Evolutionary conservation across 1,140 invertebrate species (phyloP), one percentile per base, ranked within the genome.

Genomic region (Drosophila burlai): DNA sequence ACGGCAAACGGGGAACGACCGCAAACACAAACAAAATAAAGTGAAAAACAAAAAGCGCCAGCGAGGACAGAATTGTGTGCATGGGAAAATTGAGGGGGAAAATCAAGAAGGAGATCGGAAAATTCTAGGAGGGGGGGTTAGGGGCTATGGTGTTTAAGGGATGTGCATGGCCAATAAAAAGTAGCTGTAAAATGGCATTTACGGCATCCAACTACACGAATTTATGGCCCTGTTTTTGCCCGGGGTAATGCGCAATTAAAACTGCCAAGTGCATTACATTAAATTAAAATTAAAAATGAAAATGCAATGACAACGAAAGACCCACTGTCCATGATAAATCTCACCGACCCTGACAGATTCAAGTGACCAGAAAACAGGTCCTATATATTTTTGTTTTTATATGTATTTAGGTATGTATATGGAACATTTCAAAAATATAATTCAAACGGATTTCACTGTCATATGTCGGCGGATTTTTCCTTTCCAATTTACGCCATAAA

Each of bases 261-360:
- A 66, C 52, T 59, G 84, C 78, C 85, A 84, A 89, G 84, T 90
- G 85, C 85, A 90, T 83, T 83, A 74, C 82, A 87, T 90, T 84
- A 84, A 86, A 82, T 86, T 81, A 55, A 86, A 85, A 82, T 85
- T 81, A 55, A 85, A 80, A 43, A 58, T 58, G 54, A 58, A 76
- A 76, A 59, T 76, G 55, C 62, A 76, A 76, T 58, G 73, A 75
- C 58, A 57, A 45, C 38, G 29, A 38, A 21, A 57, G 47, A 18
- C 45, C 38, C 42, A 68, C 11, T 68, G 50, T 26, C 26, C 64
- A 59, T 77, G 75, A 77, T 78, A 77, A 63, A 78, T 78, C 34
- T 24, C 67, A 42, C 1, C n/a, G 69, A 16, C 69, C 69, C 31
- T 73, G 69, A 43, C 69, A 61, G 54, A 36, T 61, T 73, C 67